Base-by-base conservation (phyloP, 1,140 invertebrate genomes). In the Rhopalosiphum padi region DNA sequence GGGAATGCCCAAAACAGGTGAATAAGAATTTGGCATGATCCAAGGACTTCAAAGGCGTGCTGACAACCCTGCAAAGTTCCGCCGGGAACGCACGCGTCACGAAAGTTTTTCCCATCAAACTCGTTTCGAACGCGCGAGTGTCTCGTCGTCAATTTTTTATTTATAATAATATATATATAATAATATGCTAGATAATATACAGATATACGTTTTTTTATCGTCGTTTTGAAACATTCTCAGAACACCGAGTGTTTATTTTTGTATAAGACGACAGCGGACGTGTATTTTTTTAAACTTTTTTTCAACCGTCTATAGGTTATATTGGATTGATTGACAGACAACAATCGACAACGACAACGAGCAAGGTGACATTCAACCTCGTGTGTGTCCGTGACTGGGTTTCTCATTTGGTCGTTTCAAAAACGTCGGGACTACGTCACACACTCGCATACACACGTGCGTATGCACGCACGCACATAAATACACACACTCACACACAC, bases 301-400 rank as follows among this genome's bases (percentile, higher is more conserved):
- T 83, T 41, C n/a, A n/a, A 9, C 35, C 48, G 48, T 93, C 91
- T 86, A 93, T 86, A 55, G 91, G 55, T 85, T 86, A 93, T 86
- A 86, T 55, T 51, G 91, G 82, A 93, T 93, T 93, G 91, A 93
- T 93, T 93, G 91, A 93, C 91, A 93, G 91, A 93, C 91, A 93
- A 93, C 91, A 93, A 93, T 93, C 91, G 93, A 55, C 93, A 86
- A 89, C 83, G 43, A 83, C 91, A 68, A 93, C 91, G 77, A 93
- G 77, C 85, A 51, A 88, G 93, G 93, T 90, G 93, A 90, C 93
- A 77, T 90, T 89, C 87, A 93, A 89, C 85, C 85, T 89, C 87
- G 85, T 82, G 93, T 68, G 85, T 90, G 93, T 93, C 85, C 93
- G 93, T 90, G 93, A 90, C 93, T 93, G 93, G 85, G 85, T 89